Evolutionary conservation across 2,113 vertebrate genomes (phyloP).

Genomic region (Electrona antarctica): DNA sequence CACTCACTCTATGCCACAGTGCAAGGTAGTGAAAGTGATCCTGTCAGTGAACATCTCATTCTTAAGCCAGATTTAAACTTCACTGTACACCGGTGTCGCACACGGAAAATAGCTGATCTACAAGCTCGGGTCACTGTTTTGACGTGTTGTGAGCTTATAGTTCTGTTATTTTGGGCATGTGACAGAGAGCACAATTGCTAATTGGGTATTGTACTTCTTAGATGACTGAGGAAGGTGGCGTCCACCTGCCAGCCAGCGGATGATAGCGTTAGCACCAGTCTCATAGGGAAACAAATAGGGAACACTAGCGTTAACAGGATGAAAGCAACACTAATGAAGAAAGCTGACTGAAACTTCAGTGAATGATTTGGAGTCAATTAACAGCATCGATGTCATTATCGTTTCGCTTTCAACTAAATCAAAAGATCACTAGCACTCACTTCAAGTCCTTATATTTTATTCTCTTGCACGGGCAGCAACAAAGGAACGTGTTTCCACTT

Average conservation of each 20-base stretch:
- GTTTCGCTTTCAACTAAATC: slow-evolving; percentile 50
- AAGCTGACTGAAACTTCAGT: slow-evolving; percentile 70
- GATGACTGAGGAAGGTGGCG: slow-evolving; percentile 34
- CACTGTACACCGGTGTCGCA: too few species aligned
- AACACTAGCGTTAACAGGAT: slow-evolving; percentile 40
- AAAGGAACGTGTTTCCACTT: too few species aligned
- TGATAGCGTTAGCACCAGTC: slow-evolving; percentile 59
- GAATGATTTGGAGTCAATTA: slow-evolving; percentile 70
- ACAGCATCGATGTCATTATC: slow-evolving; percentile 69
- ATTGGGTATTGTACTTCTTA: slow-evolving; percentile 1
- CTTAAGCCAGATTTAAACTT: not conserved
- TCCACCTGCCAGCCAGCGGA: slow-evolving; percentile 44
- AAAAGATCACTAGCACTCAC: too few species aligned
- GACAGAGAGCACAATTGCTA: too few species aligned
- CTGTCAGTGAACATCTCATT: not conserved
- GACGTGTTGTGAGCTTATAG: too few species aligned
- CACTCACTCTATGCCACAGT: not conserved
- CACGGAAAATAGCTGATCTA: not conserved
- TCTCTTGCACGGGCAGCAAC: too few species aligned
- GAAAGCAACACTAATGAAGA: slow-evolving; percentile 70
- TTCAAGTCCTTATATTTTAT: too few species aligned
- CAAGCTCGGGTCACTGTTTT: not conserved
- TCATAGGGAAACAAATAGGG: slow-evolving; percentile 52
- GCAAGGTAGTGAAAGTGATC: not conserved
- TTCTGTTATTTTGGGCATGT: too few species aligned